Base-by-base conservation (phyloP, 2,113 vertebrate genomes). In the Coregonus clupeaformis region DNA sequence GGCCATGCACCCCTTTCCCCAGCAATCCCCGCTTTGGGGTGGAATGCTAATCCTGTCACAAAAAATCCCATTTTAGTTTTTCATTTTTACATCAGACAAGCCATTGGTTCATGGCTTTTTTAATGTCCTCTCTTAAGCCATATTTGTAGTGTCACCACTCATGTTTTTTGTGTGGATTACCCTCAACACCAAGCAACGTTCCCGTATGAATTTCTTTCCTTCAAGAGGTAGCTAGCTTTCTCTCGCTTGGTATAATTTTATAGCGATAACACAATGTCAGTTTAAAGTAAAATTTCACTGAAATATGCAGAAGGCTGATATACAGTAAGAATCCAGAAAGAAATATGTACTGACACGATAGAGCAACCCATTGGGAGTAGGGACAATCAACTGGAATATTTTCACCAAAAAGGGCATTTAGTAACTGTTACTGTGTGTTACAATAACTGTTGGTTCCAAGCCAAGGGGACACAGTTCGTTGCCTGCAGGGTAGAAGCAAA, bases 391-490 rank as follows among this genome's bases (percentile, higher is more conserved):
- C 12, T 52, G 12, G 36, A 42, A 42, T 42, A 42, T 42, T 42
- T 7, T 42, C 7, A 11, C 9, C 36, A 12, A 42, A 42, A 42
- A 42, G 9, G 6, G 36, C 16, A 5, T 52, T 5, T 52, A 52
- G 49, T 52, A 11, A 11, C 36, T 42, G 36, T 11, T 11, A 42
- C 49, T 52, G 49, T 16, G 5, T 45, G 13, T 52, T 18, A 52
- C 4, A 16, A 18, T 52, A 52, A 52, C 4, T 18, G 47, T 57
- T 75, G 72, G 60, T 80, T 52, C 47, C 63, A 73, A 30, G 52
- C 74, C 60, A 72, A 77, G 64, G 77, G 72, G 42, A 69, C 72
- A 55, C 83, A 45, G 49, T 14, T 4, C 6, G 49, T 18, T 52
- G 32, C 69, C 76, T 75, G 59, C 68, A 45, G 36, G 66, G 22